These are phyloP conservation scores for Pangasius macronema DNA, from an alignment of 2,797 vertebrate species.

Conservation along the genomic window DNA sequence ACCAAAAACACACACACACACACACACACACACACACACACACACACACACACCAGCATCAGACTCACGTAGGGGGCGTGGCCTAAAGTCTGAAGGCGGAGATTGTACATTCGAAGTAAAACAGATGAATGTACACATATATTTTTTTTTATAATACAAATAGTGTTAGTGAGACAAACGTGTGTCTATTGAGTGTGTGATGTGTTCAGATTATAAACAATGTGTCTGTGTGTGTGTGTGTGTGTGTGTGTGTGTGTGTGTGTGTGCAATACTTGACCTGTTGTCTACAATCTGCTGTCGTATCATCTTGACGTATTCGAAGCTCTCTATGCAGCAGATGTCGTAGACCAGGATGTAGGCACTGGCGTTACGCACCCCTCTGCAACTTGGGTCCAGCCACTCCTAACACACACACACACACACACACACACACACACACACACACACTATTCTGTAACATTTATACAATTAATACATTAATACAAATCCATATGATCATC, in stretches of 20 bases:
- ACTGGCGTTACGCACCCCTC: slow-evolving; percentile 85
- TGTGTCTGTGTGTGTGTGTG: background rate
- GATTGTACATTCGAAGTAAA: background rate
- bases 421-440: slow-evolving; percentile 28
- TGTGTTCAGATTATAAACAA: background rate
- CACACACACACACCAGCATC: background rate
- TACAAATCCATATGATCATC: background rate
- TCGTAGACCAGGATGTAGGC: slow-evolving; percentile 91
- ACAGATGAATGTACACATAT: no score
- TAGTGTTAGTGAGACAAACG: no score
- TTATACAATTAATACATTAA: no score
- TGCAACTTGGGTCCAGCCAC: slow-evolving; percentile 86
- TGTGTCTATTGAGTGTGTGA: background rate
- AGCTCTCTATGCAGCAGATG: slow-evolving; percentile 92
- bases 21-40: no score
- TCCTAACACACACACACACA: slow-evolving; percentile 70
- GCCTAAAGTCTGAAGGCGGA: background rate
- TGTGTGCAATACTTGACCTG: slow-evolving; percentile 69
- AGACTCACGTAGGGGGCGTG: background rate
- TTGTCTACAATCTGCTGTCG: slow-evolving; percentile 89
- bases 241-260: background rate
- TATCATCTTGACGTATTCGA: slow-evolving; percentile 90
- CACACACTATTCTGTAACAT: background rate
- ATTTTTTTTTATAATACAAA: no score
- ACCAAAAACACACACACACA: background rate